Evolutionary conservation across 2,888 invertebrate species (phyloP).

Genomic region (Apamea anceps): DNA sequence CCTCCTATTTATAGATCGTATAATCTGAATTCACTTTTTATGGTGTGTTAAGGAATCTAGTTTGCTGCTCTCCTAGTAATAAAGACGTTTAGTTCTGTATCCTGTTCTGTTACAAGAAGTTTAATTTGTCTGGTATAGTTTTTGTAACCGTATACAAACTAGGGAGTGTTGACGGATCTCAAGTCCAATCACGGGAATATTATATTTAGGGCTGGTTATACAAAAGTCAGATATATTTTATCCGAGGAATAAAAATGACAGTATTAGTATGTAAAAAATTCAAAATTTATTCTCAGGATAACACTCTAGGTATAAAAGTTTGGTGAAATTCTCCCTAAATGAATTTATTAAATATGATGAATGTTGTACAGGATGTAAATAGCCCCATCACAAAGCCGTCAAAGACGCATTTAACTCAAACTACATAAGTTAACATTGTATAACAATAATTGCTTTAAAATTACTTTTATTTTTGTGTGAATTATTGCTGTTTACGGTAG

Average conservation of each 20-base stretch:
- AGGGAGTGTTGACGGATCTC: neutral
- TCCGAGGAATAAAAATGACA: too few relatives aligned
- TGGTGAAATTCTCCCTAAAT: neutral
- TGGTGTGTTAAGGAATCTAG: conserved; percentile 42
- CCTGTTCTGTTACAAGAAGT: conserved; percentile 5
- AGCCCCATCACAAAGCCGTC: neutral
- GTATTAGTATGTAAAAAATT: too few relatives aligned
- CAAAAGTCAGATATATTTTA: too few relatives aligned
- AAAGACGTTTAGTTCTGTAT: conserved; percentile 28
- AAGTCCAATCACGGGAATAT: neutral
- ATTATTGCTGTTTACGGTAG: neutral
- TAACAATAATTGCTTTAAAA: neutral
- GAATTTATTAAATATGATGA: neutral
- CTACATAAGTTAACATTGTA: neutral
- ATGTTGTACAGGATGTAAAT: neutral
- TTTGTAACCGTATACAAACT: too few relatives aligned
- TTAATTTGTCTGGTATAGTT: conserved; percentile 13
- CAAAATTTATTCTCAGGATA: too few relatives aligned
- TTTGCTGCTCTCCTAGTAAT: conserved; percentile 32
- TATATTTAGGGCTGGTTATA: neutral
- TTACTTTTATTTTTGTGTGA: too few relatives aligned
- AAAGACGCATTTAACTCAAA: neutral
- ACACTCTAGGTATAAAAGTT: too few relatives aligned
- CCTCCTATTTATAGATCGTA: conserved; percentile 52
- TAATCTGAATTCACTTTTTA: conserved; percentile 58